These are phyloP conservation scores for Macaria liturata DNA, from an alignment of 2,888 invertebrate genomes.

Conservation along the genomic window DNA sequence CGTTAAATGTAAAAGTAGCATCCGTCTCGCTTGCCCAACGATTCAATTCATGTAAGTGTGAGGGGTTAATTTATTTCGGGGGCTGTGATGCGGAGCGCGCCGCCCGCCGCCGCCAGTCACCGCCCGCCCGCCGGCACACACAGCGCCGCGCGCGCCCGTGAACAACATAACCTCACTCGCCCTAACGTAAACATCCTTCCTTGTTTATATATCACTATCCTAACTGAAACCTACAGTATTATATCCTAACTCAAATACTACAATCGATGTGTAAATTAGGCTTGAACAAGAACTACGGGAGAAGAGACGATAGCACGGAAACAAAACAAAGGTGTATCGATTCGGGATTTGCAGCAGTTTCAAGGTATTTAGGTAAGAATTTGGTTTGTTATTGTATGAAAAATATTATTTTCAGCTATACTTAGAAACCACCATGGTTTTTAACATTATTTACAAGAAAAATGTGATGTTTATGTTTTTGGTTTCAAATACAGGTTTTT, in stretches of 20 bases:
- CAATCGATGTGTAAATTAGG: conserved; percentile 15
- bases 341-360: conserved; percentile 60
- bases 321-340: conserved; percentile 76
- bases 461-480: no score
- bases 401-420: no score
- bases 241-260: conserved; percentile 8
- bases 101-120: conserved; percentile 61
- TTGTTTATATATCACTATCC: conserved; percentile 28
- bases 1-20: background rate
- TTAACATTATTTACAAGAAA: no score
- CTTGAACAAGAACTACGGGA: conserved; percentile 40
- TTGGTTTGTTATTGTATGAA: background rate
- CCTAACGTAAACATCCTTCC: conserved; percentile 44
- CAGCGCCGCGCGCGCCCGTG: conserved; percentile 68
- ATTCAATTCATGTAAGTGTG: conserved; percentile 15
- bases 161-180: conserved; percentile 70
- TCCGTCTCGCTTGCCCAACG: conserved; percentile 17
- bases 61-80: conserved; percentile 17
- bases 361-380: conserved; percentile 44
- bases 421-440: no score
- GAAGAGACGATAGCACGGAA: conserved; percentile 47
- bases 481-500: no score
- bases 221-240: conserved; percentile 12
- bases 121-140: conserved; percentile 63
- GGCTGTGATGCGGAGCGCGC: conserved; percentile 25